Evolutionary conservation across 2,797 vertebrate genomes (phyloP), one percentile per base, ranked within the genome.

Genomic region (Neosalanx taihuensis): DNA sequence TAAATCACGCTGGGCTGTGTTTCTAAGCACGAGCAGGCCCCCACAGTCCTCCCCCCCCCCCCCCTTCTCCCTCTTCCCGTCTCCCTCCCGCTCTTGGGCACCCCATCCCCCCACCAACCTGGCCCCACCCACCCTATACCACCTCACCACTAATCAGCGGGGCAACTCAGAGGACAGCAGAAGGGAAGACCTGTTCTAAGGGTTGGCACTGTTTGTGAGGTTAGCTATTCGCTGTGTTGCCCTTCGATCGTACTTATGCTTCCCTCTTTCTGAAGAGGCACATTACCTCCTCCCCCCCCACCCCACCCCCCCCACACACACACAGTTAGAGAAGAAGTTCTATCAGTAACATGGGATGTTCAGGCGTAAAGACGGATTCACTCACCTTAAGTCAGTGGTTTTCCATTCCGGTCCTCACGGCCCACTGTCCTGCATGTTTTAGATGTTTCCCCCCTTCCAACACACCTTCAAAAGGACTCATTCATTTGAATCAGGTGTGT

Each of bases 1-100:
- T 89, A 88, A 87, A 88, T 91, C 86, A 89, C 57, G 35, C 65
- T 59, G 80, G 78, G 76, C 72, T 80, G 63, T 67, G 83, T 86
- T 86, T 84, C 79, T 75, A 83, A 80, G n/a, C 37, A 51, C 41
- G 73, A 77, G 70, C 78, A 76, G 78, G 72, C 64, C 37, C 20
- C 23, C 20, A 4, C 26, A 3, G 3, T 23, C 23, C n/a, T 33
- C 30, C 13, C 15, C 13, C 20, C 74, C 59, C 23, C 62, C 67
- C 67, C 62, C 77, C 61, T 51, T 33, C 77, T 78, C 73, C 71
- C 74, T 75, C 70, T 26, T 29, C 23, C 58, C 26, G 10, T 30
- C 29, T 57, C 20, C 62, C 46, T 71, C 63, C 33, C 41, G 5
- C 65, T 33, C 20, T 29, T 30, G 4, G 3, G 1, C 56, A 18